phyloP scores from a whole-genome alignment of 2,797 vertebrate genomes.

The Cossypha dichroa region DNA sequence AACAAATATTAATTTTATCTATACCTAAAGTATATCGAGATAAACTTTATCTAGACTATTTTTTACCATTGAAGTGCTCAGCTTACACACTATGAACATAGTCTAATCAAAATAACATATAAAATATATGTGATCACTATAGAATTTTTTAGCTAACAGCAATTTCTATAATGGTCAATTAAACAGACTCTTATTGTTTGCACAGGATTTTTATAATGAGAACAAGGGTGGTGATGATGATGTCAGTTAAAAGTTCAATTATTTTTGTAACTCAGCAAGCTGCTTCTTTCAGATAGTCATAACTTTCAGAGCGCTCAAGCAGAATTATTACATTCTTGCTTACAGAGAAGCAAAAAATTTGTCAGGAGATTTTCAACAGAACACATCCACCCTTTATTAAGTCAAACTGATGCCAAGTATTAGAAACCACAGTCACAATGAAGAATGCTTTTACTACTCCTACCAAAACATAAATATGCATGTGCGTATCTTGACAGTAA shows the following conservation, averaged over 20 bases:
- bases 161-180: neutral
- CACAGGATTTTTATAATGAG: neutral
- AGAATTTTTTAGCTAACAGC: slow-evolving; percentile 3
- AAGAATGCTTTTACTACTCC: neutral
- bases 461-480: neutral
- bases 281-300: neutral
- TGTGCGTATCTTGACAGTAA: neutral
- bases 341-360: neutral
- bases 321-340: neutral
- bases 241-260: neutral
- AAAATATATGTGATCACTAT: neutral
- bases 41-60: neutral
- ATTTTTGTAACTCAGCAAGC: neutral
- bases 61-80: neutral
- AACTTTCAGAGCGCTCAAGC: neutral
- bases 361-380: neutral
- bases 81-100: neutral
- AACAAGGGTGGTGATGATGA: neutral
- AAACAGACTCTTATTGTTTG: slow-evolving; percentile 7
- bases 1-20: neutral
- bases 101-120: slow-evolving; percentile 24
- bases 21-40: neutral
- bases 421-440: neutral
- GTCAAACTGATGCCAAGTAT: neutral
- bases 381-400: neutral